Conservation (phyloP, 2,797 vertebrate species). For the Schizopygopsis pylzovi region DNA sequence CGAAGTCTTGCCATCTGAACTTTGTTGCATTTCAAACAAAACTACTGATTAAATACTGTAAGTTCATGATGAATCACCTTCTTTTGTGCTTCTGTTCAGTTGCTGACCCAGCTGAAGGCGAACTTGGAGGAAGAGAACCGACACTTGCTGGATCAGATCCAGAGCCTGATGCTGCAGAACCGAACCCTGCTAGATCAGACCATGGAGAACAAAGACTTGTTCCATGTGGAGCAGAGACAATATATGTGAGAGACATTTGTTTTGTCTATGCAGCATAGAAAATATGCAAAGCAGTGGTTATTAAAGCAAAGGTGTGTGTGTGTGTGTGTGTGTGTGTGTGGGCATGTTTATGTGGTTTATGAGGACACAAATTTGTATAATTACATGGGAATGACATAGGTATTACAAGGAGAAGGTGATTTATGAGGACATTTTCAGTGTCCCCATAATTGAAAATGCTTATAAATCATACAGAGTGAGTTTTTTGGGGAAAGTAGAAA, state of each 20-base stretch:
- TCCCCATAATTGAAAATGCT: too few species aligned
- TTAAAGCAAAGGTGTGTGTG: too few species aligned
- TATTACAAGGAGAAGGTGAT: too few species aligned
- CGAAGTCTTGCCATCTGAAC: background rate
- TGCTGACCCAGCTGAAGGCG: constrained; percentile 96
- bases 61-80: background rate
- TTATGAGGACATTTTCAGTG: too few species aligned
- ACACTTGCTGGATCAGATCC: constrained; percentile 95
- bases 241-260: constrained; percentile 85
- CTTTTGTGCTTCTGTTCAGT: constrained; percentile 70
- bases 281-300: background rate
- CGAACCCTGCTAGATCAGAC: constrained; percentile 94
- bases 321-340: too few species aligned
- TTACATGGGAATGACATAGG: too few species aligned
- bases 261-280: background rate
- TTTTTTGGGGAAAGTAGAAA: too few species aligned
- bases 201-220: constrained; percentile 99
- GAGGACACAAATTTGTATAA: too few species aligned
- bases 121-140: constrained; percentile 99
- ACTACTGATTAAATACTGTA: background rate
- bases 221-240: constrained; percentile 96
- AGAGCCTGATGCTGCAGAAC: constrained; percentile 97
- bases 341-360: too few species aligned
- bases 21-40: background rate
- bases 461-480: too few species aligned